Evolutionary conservation across 2,113 vertebrate species (phyloP).

Genomic region (Callionymus lyra): DNA sequence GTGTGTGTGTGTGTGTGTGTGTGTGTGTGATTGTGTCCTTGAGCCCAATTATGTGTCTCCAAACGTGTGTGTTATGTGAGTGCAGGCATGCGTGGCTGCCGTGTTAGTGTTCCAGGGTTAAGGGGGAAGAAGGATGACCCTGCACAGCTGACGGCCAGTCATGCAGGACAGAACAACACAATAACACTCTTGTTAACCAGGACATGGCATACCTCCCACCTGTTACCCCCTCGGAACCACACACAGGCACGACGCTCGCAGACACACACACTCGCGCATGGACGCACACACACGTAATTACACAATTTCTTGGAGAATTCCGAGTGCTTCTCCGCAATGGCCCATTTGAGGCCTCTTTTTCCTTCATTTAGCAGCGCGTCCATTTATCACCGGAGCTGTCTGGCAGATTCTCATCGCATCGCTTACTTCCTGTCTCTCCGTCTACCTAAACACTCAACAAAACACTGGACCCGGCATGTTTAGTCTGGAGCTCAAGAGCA

Average conservation of each 20-base stretch:
- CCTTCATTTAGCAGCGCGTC: constrained; percentile 47
- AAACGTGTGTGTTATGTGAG: constrained; percentile 48
- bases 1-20: constrained; percentile 42
- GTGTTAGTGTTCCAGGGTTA: constrained; percentile 50
- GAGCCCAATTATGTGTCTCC: constrained; percentile 18
- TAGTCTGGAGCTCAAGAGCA: constrained; percentile 33
- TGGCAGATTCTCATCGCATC: constrained; percentile 39
- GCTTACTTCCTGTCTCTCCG: constrained; percentile 45
- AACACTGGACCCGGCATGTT: constrained; percentile 31
- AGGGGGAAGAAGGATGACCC: constrained; percentile 53
- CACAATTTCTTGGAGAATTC: constrained; percentile 1
- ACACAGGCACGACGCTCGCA: constrained; percentile 32
- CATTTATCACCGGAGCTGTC: constrained; percentile 53
- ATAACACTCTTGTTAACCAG: constrained; percentile 64
- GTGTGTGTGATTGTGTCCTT: constrained; percentile 44
- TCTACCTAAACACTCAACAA: constrained; percentile 39
- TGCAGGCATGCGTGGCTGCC: constrained; percentile 51
- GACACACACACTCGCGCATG: constrained; percentile 45
- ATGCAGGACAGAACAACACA: constrained; percentile 63
- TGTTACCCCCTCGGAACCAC: constrained; percentile 54
- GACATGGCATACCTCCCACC: constrained; percentile 59
- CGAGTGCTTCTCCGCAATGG: constrained; percentile 28
- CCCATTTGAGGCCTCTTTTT: constrained; percentile 53
- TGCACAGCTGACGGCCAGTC: constrained; percentile 61
- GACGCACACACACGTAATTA: constrained; percentile 15